Evolutionary conservation across 1,140 invertebrate species (phyloP), one percentile per base, ranked within the genome.

Genomic region (Brachionus asplanchnoidis): DNA sequence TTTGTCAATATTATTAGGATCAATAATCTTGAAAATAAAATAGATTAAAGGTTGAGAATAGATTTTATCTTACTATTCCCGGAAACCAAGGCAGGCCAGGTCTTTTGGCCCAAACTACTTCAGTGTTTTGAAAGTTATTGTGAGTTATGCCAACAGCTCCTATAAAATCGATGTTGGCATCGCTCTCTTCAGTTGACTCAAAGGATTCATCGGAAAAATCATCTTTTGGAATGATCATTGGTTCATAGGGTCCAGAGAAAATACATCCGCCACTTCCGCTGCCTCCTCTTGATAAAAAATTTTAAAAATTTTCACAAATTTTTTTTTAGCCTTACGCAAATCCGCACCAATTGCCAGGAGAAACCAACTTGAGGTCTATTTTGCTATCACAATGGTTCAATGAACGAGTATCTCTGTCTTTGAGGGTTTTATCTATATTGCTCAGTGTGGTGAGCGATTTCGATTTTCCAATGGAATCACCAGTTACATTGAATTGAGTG

Each of bases 201-300:
- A 82, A 82, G 14, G 79, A 82, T 44, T 82, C 79, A 46, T 82
- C 79, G 7, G 79, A 82, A 82, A 82, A 60, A 20, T 82, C 79
- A 65, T 82, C 79, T 66, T 68, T 82, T n/a, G 79, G 53, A 17
- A 82, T 60, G 36, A 82, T 82, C 79, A 82, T 82, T 8, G 79
- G 79, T 17, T 82, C 79, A 46, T 66, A 82, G 12, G 79, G 79
- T 28, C 79, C 79, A 23, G 79, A 56, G 14, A 82, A 82, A 1
- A 82, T 82, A 20, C 79, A 82, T 11, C 79, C 79, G 17, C 79
- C 79, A 65, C 79, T 82, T 14, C 79, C 79, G 8, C n/a, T 44
- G 23, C 79, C 56, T 42, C 79, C 79, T 44, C 79, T 82, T 11
- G 12, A 42, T 42, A 82, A 23, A 36, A 23, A 65, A 56, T 56